Evolutionary conservation across 2,888 invertebrate species (phyloP).

Genomic region (Euclidia mi): DNA sequence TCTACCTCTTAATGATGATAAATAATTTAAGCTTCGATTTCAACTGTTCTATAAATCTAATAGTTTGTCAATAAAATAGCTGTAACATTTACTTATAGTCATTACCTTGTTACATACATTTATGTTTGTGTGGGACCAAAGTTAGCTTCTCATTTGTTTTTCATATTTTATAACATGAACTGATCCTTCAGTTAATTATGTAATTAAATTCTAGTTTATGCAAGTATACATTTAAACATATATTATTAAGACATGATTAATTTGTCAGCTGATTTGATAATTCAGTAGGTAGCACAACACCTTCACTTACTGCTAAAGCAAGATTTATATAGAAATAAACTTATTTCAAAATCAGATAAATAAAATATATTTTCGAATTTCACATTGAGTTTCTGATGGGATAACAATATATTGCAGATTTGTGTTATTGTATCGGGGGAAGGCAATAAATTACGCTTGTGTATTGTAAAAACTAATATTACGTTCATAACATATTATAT

Average conservation of each 20-base stretch:
- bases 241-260: slow-evolving; percentile 30
- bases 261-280: slow-evolving; percentile 36
- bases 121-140: slow-evolving; percentile 75
- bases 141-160: slow-evolving; percentile 63
- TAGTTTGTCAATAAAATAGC: slow-evolving; percentile 61
- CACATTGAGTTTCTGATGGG: slow-evolving; percentile 28
- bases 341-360: background rate
- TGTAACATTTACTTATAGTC: slow-evolving; percentile 63
- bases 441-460: slow-evolving; percentile 93
- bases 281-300: slow-evolving; percentile 28
- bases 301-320: slow-evolving; percentile 22
- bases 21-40: slow-evolving; percentile 79
- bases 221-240: slow-evolving; percentile 26
- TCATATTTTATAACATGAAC: slow-evolving; percentile 62
- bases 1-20: slow-evolving; percentile 81
- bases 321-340: background rate
- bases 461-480: slow-evolving; percentile 82
- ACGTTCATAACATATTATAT: slow-evolving; percentile 60
- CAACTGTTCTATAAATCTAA: slow-evolving; percentile 59
- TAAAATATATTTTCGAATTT: slow-evolving; percentile 3
- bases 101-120: slow-evolving; percentile 50
- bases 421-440: slow-evolving; percentile 89
- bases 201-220: slow-evolving; percentile 46
- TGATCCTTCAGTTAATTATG: slow-evolving; percentile 59
- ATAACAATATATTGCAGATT: slow-evolving; percentile 59